A percentile compares a stretch with the other conserved stretches of the same genome.
Evolutionary conservation across 2,113 vertebrate species (phyloP).

Genomic region (Sus scrofa): DNA sequence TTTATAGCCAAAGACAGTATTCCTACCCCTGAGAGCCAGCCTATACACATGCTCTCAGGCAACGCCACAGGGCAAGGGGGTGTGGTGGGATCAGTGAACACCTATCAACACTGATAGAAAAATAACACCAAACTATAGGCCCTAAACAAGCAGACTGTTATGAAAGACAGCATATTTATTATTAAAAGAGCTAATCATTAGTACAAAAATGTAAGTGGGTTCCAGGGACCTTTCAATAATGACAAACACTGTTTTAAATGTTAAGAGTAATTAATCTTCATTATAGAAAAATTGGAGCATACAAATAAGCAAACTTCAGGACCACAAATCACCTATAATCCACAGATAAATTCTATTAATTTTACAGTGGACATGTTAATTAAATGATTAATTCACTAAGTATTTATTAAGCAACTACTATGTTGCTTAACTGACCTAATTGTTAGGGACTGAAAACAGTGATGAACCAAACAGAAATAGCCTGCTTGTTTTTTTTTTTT

Average conservation of each 20-base stretch:
- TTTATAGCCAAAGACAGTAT: background rate
- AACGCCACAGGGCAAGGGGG: background rate
- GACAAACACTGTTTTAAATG: background rate
- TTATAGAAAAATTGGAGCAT: slow-evolving; percentile 27
- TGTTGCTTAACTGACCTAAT: background rate
- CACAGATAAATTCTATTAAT: slow-evolving; percentile 1
- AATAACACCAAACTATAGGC: background rate
- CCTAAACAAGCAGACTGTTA: background rate
- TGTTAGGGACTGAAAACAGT: background rate
- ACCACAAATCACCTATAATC: background rate
- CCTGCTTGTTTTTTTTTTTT: background rate
- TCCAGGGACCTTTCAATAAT: slow-evolving; percentile 29
- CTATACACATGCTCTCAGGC: background rate
- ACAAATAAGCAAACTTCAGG: background rate
- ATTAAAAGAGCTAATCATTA: background rate
- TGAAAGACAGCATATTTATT: slow-evolving; percentile 7
- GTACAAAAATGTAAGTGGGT: background rate
- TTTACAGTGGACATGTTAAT: background rate
- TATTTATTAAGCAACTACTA: slow-evolving; percentile 10
- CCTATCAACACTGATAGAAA: background rate
- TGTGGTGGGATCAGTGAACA: background rate
- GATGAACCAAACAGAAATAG: background rate
- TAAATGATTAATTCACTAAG: background rate
- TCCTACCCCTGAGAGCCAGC: background rate
- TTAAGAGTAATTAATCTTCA: background rate